Conservation (phyloP, 1,140 invertebrate species). For the Tetramorium parvispinum region DNA sequence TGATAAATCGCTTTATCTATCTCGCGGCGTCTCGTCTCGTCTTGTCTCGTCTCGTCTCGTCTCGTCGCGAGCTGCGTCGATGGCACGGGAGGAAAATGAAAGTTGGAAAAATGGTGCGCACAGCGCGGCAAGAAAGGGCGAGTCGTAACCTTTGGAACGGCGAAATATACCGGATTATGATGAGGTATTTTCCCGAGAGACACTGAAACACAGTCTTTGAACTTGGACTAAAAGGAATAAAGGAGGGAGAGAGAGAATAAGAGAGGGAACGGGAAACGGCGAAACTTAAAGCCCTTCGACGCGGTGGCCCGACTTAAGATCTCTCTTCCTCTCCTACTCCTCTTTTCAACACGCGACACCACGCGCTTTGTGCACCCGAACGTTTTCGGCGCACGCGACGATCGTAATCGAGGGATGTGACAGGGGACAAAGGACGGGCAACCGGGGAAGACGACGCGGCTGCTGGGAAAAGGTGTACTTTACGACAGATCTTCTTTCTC, state of each 20-base stretch:
- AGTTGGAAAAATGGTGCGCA: constrained; percentile 50
- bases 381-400: constrained; percentile 65
- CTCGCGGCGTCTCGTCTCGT: constrained; percentile 29
- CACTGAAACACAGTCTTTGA: constrained; percentile 50
- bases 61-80: constrained; percentile 6
- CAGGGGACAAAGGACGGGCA: constrained; percentile 5
- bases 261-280: not conserved
- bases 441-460: not conserved
- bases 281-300: constrained; percentile 63
- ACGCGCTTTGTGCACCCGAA: constrained; percentile 56
- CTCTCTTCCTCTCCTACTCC: constrained; percentile 9
- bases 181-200: constrained; percentile 45
- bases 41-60: not conserved
- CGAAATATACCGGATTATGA: constrained; percentile 57
- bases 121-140: not conserved
- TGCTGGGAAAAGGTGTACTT: constrained; percentile 65
- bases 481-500: constrained; percentile 62
- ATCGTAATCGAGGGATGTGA: constrained; percentile 66
- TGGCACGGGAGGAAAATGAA: constrained; percentile 49
- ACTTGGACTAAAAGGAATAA: constrained; percentile 21
- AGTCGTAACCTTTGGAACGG: constrained; percentile 56
- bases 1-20: constrained; percentile 65
- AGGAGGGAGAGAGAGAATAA: not conserved
- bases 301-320: constrained; percentile 59
- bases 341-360: constrained; percentile 15